phyloP scores from a whole-genome alignment of 2,113 vertebrate species.

The Corythornis vintsioides region DNA sequence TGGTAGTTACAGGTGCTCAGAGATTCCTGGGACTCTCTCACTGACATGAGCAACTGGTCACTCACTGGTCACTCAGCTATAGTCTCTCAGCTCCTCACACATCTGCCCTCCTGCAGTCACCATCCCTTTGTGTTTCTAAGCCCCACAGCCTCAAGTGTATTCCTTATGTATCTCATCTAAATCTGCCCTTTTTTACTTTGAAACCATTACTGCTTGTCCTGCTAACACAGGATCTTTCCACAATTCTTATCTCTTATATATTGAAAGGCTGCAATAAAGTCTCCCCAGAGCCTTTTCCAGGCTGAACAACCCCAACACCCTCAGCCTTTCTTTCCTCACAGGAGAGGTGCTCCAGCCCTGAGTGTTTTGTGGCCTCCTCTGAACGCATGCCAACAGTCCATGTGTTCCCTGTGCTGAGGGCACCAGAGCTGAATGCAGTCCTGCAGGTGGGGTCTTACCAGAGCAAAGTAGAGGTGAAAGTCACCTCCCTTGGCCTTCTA shows the following conservation, averaged over 20 bases:
- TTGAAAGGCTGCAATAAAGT: not conserved
- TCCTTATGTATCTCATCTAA: not conserved
- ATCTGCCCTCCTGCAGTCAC: not conserved
- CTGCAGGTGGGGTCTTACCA: not conserved
- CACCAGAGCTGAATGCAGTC: not conserved
- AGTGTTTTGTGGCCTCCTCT: not conserved
- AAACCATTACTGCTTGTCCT: not conserved
- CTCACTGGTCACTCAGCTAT: not conserved
- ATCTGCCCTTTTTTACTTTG: not conserved
- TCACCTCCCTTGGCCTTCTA: accelerated
- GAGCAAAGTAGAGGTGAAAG: not conserved
- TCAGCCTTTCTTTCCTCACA: not conserved
- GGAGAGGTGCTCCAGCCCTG: not conserved
- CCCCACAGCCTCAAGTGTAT: not conserved
- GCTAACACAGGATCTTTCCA: not conserved
- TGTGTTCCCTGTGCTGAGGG: not conserved
- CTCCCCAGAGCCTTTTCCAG: not conserved
- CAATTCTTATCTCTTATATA: not conserved
- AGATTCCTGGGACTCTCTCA: accelerated
- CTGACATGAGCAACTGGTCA: not conserved
- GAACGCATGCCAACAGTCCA: accelerated
- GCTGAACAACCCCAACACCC: not conserved
- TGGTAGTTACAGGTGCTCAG: not conserved
- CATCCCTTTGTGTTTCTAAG: not conserved
- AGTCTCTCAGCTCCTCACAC: not conserved